A percentile compares a stretch with the other conserved stretches of the same genome.
Evolutionary conservation across 2,797 vertebrate species (phyloP).

Genomic region (Todus mexicanus): DNA sequence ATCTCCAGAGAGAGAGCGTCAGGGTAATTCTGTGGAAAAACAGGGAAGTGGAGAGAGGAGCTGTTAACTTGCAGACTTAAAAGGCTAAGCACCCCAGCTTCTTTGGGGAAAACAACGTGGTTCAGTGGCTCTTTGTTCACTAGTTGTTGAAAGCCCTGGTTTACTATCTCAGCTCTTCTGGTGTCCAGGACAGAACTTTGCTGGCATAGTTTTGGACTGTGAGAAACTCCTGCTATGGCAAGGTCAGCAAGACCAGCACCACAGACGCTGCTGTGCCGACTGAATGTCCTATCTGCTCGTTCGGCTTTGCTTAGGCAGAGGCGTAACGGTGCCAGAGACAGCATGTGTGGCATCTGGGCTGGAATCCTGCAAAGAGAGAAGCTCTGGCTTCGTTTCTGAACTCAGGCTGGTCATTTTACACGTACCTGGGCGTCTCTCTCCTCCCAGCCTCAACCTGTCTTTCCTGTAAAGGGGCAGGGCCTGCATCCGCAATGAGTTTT

Average conservation of each 20-base stretch:
- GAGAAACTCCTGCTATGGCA: background rate
- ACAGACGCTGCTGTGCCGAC: background rate
- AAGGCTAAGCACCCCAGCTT: background rate
- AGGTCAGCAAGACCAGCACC: background rate
- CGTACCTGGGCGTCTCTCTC: background rate
- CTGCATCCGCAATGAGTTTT: background rate
- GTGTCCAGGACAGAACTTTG: background rate
- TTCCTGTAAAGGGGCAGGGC: conserved; percentile 34
- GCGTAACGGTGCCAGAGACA: background rate
- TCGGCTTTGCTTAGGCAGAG: background rate
- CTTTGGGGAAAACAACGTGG: background rate
- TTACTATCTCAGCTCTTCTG: background rate
- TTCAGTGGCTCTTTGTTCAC: background rate
- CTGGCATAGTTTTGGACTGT: background rate
- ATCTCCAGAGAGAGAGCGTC: background rate
- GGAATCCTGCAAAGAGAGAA: background rate
- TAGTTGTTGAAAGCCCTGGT: background rate
- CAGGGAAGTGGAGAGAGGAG: background rate
- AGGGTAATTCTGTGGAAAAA: background rate
- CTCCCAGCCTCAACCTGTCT: conserved; percentile 33
- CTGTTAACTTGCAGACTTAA: background rate
- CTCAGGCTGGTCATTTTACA: background rate
- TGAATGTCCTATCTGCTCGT: accelerated
- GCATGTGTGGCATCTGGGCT: background rate
- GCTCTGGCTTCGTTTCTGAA: background rate